These are phyloP conservation scores for Cotesia vestalis DNA, from an alignment of 1,140 invertebrate species.

Conservation along the genomic window DNA sequence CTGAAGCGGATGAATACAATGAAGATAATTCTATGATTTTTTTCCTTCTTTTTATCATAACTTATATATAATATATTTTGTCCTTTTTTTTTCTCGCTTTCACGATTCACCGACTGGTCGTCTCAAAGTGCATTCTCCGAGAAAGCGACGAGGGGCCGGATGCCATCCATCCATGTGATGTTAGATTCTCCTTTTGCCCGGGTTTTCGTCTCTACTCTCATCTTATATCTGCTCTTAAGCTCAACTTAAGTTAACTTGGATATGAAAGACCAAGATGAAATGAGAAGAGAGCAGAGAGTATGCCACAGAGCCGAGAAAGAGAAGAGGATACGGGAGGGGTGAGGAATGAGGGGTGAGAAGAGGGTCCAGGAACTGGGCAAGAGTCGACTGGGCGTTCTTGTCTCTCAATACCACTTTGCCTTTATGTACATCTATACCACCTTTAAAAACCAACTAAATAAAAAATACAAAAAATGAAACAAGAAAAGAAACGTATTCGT, in stretches of 20 bases:
- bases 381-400: constrained; percentile 30
- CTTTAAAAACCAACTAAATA: constrained; percentile 25
- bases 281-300: constrained; percentile 35
- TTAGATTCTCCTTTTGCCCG: constrained; percentile 54
- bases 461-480: not conserved
- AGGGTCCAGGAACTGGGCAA: constrained; percentile 13
- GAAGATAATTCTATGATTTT: constrained; percentile 2
- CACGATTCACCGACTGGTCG: constrained; percentile 28
- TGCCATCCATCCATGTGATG: constrained; percentile 59
- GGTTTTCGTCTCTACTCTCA: constrained; percentile 48
- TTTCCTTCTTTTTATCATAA: constrained; percentile 14
- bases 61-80: not conserved
- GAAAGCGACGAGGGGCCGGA: constrained; percentile 52
- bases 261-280: constrained; percentile 21
- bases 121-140: constrained; percentile 46
- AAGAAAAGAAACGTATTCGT: constrained; percentile 25
- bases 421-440: constrained; percentile 18
- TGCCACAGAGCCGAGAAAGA: constrained; percentile 19
- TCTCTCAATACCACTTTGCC: constrained; percentile 28
- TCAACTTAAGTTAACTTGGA: constrained; percentile 1
- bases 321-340: constrained; percentile 27
- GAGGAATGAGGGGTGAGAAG: not conserved
- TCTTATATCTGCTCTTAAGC: constrained; percentile 45
- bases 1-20: not conserved
- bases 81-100: constrained; percentile 26